Percentiles rank a stretch among this genome's conserved stretches.
These are phyloP conservation scores for Listrodromus nycthemerus DNA, from an alignment of 2,888 invertebrate species.

Conservation along the genomic window DNA sequence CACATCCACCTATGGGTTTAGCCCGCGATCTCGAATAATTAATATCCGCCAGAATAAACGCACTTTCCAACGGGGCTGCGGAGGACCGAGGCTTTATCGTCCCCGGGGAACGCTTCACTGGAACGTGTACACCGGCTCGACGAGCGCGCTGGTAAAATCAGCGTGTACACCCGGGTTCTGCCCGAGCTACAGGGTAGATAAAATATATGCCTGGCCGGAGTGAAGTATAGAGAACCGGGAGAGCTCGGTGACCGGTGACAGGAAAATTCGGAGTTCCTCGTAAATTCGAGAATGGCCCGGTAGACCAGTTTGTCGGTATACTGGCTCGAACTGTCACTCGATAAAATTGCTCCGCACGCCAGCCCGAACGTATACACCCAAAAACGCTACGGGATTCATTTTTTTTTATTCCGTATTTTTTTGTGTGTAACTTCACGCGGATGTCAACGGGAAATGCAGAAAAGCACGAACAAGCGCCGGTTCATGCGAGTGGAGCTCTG, in stretches of 20 bases:
- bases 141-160: slow-evolving; percentile 1
- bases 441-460: neutral
- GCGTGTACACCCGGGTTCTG: slow-evolving; percentile 6
- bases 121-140: neutral
- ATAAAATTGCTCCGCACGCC: slow-evolving; percentile 53
- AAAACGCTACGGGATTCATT: slow-evolving; percentile 4
- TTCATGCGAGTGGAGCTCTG: neutral
- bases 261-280: slow-evolving; percentile 65
- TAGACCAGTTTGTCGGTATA: slow-evolving; percentile 46
- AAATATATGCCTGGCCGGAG: neutral
- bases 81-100: slow-evolving; percentile 23
- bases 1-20: neutral
- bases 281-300: slow-evolving; percentile 60
- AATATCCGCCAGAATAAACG: slow-evolving; percentile 55
- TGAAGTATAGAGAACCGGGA: slow-evolving; percentile 42
- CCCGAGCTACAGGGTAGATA: neutral
- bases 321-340: slow-evolving; percentile 41
- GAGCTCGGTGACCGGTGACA: slow-evolving; percentile 56
- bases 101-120: slow-evolving; percentile 3
- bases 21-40: slow-evolving; percentile 58
- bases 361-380: slow-evolving; percentile 42
- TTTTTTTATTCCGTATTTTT: slow-evolving; percentile 3
- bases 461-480: neutral
- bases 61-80: slow-evolving; percentile 20
- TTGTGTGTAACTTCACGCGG: slow-evolving; percentile 2